Base-by-base conservation (phyloP, 1,140 invertebrate species). In the Papilio helenus region DNA sequence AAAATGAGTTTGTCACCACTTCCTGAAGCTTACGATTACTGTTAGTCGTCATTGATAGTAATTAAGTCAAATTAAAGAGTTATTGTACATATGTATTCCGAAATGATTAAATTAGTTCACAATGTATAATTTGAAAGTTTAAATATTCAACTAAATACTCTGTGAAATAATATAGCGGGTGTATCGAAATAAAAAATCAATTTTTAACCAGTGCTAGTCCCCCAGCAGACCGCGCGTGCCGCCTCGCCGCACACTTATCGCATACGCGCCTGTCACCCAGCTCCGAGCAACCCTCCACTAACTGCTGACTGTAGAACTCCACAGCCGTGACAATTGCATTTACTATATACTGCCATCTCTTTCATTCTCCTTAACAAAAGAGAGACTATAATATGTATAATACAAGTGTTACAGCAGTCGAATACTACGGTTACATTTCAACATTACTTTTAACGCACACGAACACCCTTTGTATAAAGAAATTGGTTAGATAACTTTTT, bases 181-280 rank as follows among this genome's bases (percentile, higher is more conserved):
- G 26, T 68, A 20, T 74, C 72, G 12, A 26, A 49, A 26, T 73
- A 42, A 2, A 16, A 74, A 74, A 74, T 74, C 44, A 74, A 74
- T 74, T 74, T 72, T 74, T 26, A 74, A 10, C 9, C 39, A 26
- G 14, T 44, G 20, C 49, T 76, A 65, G 46, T 79, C 46, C 74
- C 26, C 65, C 18, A 23, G 29, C 79, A 72, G 79, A 73, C 80
- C 76, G 84, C 83, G 88, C 88, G 84, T 89, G 88, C 81, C 87
- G 81, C 87, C 86, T 88, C 88, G 86, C 84, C 86, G 83, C 80
- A 81, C 87, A 88, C 86, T 90, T 90, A 90, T 87, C 89, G 87
- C 82, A 78, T 77, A 80, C 79, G 86, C 81, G 87, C 82, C 88
- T 88, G 88, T 88, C 88, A 89, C 87, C 84, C 83, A 65, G 83